Evolutionary conservation across 2,797 vertebrate species (phyloP).

Genomic region (Phoxinus dragarum): DNA sequence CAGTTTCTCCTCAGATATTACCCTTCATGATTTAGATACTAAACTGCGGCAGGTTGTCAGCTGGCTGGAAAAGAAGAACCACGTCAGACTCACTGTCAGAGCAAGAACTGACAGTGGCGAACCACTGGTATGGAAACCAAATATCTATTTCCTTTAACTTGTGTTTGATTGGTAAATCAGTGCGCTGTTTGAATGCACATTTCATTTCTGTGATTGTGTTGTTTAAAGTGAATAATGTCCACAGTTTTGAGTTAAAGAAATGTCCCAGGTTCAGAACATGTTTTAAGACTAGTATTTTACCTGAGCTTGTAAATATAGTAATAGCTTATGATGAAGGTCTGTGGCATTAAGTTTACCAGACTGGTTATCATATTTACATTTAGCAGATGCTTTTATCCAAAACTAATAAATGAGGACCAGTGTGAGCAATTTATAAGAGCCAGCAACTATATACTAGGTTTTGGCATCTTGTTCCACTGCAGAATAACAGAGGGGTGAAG

Average conservation of each 20-base stretch:
- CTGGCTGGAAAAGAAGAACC: slow-evolving; percentile 92
- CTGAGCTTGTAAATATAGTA: not conserved
- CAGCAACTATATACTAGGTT: not conserved
- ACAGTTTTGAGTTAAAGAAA: not conserved
- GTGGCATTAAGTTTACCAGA: not conserved
- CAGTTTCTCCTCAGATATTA: slow-evolving; percentile 82
- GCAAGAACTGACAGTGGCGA: slow-evolving; percentile 17
- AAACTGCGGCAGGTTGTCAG: slow-evolving; percentile 86
- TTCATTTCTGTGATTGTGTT: not conserved
- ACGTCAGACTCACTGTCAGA: slow-evolving; percentile 81
- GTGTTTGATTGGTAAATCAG: not conserved
- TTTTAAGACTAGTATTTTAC: not conserved
- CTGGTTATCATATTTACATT: not conserved
- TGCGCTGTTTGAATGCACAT: not conserved
- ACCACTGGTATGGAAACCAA: slow-evolving; percentile 70
- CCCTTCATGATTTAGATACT: slow-evolving; percentile 83
- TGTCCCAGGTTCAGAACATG: not conserved
- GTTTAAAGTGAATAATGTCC: not conserved
- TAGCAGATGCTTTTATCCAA: not conserved
- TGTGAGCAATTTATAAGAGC: not conserved
- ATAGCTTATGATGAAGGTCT: not conserved
- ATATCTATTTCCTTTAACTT: not conserved
- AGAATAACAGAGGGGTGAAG: not conserved
- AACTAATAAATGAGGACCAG: not conserved
- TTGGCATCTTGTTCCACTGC: not conserved